Conservation (phyloP, 1,140 invertebrate species). For the Drosophila mojavensis region DNA sequence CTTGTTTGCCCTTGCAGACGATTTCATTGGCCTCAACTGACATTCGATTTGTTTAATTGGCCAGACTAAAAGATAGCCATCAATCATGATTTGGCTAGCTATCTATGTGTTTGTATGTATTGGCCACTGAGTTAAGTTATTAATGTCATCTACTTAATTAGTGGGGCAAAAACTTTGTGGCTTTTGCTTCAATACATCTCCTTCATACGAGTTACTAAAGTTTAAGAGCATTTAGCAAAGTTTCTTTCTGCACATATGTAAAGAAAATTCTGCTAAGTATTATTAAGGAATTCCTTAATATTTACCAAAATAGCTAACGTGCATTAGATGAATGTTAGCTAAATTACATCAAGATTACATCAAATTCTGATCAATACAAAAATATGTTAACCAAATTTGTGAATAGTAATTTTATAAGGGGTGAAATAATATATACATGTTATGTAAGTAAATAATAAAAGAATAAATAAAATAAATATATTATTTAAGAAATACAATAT, state of each 20-base stretch:
- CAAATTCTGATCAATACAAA: too few relatives aligned
- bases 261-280: too few relatives aligned
- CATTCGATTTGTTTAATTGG: conserved; percentile 81
- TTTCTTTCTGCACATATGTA: background rate
- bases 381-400: too few relatives aligned
- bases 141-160: conserved; percentile 58
- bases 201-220: conserved; percentile 7
- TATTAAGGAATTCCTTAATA: too few relatives aligned
- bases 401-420: too few relatives aligned
- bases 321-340: background rate
- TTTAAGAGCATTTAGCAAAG: background rate
- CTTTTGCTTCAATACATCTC: background rate
- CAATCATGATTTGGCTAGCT: conserved; percentile 56
- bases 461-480: too few relatives aligned
- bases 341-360: too few relatives aligned
- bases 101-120: background rate
- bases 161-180: conserved; percentile 18
- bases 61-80: conserved; percentile 70
- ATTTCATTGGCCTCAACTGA: conserved; percentile 50
- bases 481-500: too few relatives aligned
- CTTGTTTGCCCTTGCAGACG: conserved; percentile 25
- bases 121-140: conserved; percentile 8
- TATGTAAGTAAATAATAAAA: too few relatives aligned
- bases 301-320: too few relatives aligned
- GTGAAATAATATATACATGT: too few relatives aligned